Evolutionary conservation across 1,140 invertebrate species (phyloP).

Genomic region (Brachionus sp.): DNA sequence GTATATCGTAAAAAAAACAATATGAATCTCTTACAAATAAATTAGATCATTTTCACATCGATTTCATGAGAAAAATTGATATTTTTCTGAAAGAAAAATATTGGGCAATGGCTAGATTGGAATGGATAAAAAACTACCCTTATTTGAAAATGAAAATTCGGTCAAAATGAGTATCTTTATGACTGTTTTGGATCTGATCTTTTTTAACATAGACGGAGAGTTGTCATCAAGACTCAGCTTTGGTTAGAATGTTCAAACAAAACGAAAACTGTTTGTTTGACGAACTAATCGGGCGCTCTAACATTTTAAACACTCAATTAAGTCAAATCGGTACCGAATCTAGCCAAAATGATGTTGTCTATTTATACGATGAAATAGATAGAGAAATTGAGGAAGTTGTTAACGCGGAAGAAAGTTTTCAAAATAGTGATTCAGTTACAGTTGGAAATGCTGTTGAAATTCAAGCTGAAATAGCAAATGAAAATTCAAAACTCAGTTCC

Average conservation of each 20-base stretch:
- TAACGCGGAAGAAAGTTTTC: too few relatives aligned
- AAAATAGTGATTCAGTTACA: too few relatives aligned
- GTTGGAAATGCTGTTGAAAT: too few relatives aligned
- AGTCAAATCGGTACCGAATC: too few relatives aligned
- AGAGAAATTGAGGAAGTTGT: too few relatives aligned
- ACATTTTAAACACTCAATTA: too few relatives aligned
- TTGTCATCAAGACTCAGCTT: not conserved
- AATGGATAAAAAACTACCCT: not conserved
- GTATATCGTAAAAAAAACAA: not conserved
- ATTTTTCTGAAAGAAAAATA: not conserved
- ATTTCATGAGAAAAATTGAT: not conserved
- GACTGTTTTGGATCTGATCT: slow-evolving; percentile 8
- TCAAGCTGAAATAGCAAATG: not conserved
- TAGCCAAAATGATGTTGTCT: too few relatives aligned
- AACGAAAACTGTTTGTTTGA: not conserved
- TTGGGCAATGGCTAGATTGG: not conserved
- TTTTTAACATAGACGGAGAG: too few relatives aligned
- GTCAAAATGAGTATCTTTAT: not conserved
- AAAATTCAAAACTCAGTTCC: too few relatives aligned
- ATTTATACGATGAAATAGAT: too few relatives aligned
- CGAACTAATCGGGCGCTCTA: too few relatives aligned
- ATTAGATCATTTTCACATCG: not conserved
- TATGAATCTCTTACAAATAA: not conserved
- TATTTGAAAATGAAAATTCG: not conserved
- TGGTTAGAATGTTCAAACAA: not conserved